A percentile compares a stretch with the other conserved stretches of the same genome.
These are phyloP conservation scores for Bolinopsis microptera DNA, from an alignment of 37 sponge, comb jelly and placozoan species.

Conservation along the genomic window DNA sequence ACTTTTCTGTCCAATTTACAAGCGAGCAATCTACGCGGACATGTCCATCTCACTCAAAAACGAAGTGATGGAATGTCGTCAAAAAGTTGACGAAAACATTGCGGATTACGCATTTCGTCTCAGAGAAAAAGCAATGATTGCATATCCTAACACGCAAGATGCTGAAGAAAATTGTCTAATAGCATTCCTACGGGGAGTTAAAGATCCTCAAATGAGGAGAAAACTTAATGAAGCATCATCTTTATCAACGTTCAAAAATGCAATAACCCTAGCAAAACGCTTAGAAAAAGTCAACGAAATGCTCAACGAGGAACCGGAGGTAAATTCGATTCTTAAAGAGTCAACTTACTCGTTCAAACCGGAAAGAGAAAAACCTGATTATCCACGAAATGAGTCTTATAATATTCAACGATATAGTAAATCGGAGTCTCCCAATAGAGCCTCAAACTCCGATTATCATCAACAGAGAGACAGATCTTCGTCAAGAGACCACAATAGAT, in stretches of 20 bases:
- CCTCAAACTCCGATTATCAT: too few species aligned
- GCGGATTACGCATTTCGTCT: neutral
- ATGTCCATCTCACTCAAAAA: neutral
- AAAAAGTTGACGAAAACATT: neutral
- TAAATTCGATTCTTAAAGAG: neutral
- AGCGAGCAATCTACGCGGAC: neutral
- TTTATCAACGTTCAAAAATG: neutral
- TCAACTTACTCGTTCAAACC: neutral
- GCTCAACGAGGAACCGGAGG: neutral
- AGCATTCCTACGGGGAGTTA: neutral
- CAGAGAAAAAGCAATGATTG: slow-evolving; percentile 21
- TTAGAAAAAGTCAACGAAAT: neutral
- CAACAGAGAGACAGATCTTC: neutral
- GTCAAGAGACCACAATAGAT: neutral
- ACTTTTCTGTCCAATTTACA: neutral
- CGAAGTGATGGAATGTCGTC: slow-evolving; percentile 8
- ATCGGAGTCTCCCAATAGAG: neutral
- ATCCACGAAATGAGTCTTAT: too few species aligned
- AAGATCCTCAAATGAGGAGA: neutral
- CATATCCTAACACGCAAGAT: neutral
- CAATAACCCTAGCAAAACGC: neutral
- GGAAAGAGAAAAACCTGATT: neutral
- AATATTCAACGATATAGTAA: too few species aligned
- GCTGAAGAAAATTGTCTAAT: neutral
- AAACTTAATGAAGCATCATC: slow-evolving; percentile 16